These are phyloP conservation scores for Passerina amoena DNA, from an alignment of 2,113 vertebrate species.

Conservation along the genomic window DNA sequence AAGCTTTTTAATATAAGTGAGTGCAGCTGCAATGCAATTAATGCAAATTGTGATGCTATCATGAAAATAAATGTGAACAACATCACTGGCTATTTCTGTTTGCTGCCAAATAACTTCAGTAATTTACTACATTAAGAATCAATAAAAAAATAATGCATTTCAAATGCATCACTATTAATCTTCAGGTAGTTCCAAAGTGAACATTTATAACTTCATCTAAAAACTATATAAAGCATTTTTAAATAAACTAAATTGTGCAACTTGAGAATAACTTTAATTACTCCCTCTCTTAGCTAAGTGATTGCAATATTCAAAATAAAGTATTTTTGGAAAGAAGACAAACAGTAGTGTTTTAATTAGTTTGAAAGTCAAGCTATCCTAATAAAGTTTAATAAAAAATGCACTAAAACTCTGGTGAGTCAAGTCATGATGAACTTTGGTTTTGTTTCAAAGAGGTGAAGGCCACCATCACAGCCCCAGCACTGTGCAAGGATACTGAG, in stretches of 20 bases:
- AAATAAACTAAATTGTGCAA: slow-evolving; percentile 58
- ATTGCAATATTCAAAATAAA: slow-evolving; percentile 22
- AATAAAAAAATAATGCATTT: slow-evolving; percentile 99
- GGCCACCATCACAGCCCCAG: neutral
- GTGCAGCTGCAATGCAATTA: slow-evolving; percentile 95
- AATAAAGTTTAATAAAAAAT: slow-evolving; percentile 3
- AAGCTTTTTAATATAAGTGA: slow-evolving; percentile 99
- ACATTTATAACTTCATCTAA: slow-evolving; percentile 85
- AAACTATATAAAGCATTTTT: slow-evolving; percentile 76
- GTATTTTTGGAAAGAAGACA: slow-evolving; percentile 17
- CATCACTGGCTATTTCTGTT: slow-evolving; percentile 87
- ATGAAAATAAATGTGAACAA: slow-evolving; percentile 87
- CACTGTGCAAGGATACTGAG: neutral
- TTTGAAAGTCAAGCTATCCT: slow-evolving; percentile 1
- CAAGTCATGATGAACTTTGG: neutral
- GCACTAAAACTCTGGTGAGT: neutral
- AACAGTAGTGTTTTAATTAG: slow-evolving; percentile 3
- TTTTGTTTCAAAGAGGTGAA: neutral
- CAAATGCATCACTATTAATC: slow-evolving; percentile 91
- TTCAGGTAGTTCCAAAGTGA: slow-evolving; percentile 77
- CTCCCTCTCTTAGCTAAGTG: slow-evolving; percentile 6
- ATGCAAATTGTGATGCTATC: slow-evolving; percentile 91
- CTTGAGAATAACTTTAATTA: slow-evolving; percentile 68
- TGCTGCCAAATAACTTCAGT: slow-evolving; percentile 94
- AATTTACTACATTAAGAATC: slow-evolving; percentile 99